These are phyloP conservation scores for Dendrolimus pini DNA, from an alignment of 2,888 invertebrate genomes.

Conservation along the genomic window DNA sequence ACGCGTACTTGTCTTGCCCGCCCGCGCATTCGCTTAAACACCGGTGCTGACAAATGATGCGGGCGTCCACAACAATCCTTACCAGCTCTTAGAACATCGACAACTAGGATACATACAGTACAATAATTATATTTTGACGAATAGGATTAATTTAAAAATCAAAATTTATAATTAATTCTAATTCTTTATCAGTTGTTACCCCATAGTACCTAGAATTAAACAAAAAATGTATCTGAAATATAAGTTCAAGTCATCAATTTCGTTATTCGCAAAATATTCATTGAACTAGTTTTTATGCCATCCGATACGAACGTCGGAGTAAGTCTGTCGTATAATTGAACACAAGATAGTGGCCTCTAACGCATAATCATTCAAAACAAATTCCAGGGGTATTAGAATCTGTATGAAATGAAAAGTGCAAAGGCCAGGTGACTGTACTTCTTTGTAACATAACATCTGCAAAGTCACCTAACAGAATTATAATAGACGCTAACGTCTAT, in stretches of 20 bases:
- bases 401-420: slow-evolving; percentile 53
- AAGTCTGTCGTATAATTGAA: slow-evolving; percentile 26
- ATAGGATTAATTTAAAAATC: no score
- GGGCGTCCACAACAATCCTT: no score
- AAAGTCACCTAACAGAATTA: no score
- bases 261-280: slow-evolving; percentile 34
- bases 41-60: no score
- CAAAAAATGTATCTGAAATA: no score
- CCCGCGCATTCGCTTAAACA: slow-evolving; percentile 5
- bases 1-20: slow-evolving; percentile 29
- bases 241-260: slow-evolving; percentile 3
- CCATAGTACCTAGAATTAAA: no score
- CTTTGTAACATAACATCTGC: neutral
- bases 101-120: no score
- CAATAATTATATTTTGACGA: no score
- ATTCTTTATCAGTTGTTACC: no score
- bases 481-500: no score
- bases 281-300: slow-evolving; percentile 44
- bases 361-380: slow-evolving; percentile 34
- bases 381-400: slow-evolving; percentile 30
- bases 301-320: slow-evolving; percentile 34
- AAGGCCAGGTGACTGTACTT: slow-evolving; percentile 31
- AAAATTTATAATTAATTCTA: no score
- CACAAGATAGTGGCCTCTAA: slow-evolving; percentile 37
- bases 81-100: no score